phyloP scores from a whole-genome alignment of 1,140 invertebrate genomes.

The Teleopsis dalmanni region DNA sequence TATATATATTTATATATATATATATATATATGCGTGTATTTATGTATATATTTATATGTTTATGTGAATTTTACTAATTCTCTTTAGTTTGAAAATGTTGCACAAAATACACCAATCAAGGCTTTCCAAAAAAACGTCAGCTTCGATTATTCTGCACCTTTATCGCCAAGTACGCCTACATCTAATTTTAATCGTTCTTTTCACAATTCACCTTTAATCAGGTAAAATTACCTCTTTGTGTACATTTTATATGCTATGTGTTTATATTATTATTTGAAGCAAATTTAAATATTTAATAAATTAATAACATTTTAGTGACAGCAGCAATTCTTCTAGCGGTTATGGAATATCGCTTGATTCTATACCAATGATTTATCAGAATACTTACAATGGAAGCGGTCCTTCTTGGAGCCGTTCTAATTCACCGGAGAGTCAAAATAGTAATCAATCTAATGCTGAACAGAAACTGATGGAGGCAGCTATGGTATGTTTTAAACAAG shows the following conservation, averaged over 20 bases:
- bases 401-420: conserved; percentile 48
- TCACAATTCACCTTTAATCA: conserved; percentile 44
- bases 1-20: not conserved
- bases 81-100: conserved; percentile 45
- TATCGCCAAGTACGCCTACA: conserved; percentile 49
- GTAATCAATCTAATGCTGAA: conserved; percentile 53
- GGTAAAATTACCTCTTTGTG: conserved; percentile 22
- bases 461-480: conserved; percentile 56
- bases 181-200: conserved; percentile 47
- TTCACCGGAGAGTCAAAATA: conserved; percentile 54
- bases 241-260: not conserved
- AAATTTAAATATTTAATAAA: not conserved
- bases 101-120: conserved; percentile 45
- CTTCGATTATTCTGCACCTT: conserved; percentile 47
- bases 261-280: not conserved
- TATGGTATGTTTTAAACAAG: too few relatives aligned
- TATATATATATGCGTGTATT: not conserved
- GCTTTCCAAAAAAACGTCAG: conserved; percentile 46
- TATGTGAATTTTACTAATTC: not conserved
- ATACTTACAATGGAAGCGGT: conserved; percentile 21
- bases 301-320: conserved; percentile 24
- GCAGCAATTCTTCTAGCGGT: conserved; percentile 39
- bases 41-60: conserved; percentile 1
- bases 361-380: conserved; percentile 32
- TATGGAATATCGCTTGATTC: conserved; percentile 35